Conservation (phyloP, 2,797 vertebrate species). For the Antrozous pallidus region DNA sequence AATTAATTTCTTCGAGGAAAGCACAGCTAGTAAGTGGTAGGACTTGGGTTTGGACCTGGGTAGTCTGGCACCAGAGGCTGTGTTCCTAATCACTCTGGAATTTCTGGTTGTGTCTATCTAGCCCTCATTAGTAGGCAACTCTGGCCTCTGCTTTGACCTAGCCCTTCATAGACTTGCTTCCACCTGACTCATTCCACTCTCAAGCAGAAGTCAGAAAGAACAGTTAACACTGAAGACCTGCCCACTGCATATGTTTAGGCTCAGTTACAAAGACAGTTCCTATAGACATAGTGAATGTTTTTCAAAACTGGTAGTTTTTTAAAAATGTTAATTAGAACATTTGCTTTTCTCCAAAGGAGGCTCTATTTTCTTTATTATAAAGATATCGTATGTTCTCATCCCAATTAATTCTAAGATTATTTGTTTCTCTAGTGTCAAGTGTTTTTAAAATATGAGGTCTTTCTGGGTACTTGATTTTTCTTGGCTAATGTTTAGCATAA, state of each 20-base stretch:
- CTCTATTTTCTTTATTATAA: conserved; percentile 50
- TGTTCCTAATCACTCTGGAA: not conserved
- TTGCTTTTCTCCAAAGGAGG: not conserved
- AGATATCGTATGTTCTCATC: conserved; percentile 12
- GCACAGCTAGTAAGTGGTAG: not conserved
- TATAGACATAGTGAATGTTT: not conserved
- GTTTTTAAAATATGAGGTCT: conserved; percentile 45
- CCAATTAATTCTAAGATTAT: conserved; percentile 41
- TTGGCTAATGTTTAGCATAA: conserved; percentile 62
- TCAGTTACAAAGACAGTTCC: not conserved
- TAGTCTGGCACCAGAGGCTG: not conserved
- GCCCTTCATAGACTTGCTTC: not conserved
- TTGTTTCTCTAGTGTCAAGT: conserved; percentile 62
- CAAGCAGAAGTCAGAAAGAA: not conserved
- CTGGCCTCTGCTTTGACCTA: not conserved
- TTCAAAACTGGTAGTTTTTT: not conserved
- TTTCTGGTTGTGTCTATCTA: not conserved
- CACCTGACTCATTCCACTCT: not conserved
- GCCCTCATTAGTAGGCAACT: not conserved
- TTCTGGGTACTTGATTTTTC: conserved; percentile 57
- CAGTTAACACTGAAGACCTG: not conserved
- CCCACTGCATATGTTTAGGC: not conserved
- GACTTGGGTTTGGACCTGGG: conserved; percentile 7
- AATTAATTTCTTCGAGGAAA: not conserved
- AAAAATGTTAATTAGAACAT: not conserved